A percentile compares a stretch with the other conserved stretches of the same genome.
Evolutionary conservation across 2,797 vertebrate species (phyloP).

Genomic region (Lacerta viridis): DNA sequence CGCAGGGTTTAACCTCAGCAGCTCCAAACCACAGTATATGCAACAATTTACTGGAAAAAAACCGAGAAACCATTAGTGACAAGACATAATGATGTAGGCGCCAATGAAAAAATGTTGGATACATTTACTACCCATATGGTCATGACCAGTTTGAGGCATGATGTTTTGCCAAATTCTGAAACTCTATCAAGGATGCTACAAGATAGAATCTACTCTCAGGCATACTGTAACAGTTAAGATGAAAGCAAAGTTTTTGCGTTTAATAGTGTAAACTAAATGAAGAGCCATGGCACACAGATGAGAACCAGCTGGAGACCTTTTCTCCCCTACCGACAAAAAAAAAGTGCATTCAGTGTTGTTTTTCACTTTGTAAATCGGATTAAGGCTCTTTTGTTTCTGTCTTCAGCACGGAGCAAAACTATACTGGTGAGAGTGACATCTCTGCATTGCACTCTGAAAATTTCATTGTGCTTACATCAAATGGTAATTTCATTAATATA

Average conservation of each 20-base stretch:
- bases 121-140: conserved; percentile 78
- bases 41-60: conserved; percentile 81
- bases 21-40: conserved; percentile 78
- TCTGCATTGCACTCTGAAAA: conserved; percentile 67
- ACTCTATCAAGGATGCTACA: conserved; percentile 80
- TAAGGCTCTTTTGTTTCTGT: conserved; percentile 74
- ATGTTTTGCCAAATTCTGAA: conserved; percentile 78
- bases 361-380: conserved; percentile 79
- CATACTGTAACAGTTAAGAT: conserved; percentile 83
- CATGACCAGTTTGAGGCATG: conserved; percentile 71
- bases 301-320: conserved; percentile 80
- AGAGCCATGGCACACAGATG: conserved; percentile 80
- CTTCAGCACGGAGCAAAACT: conserved; percentile 65
- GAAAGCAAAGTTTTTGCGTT: conserved; percentile 80
- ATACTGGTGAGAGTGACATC: conserved; percentile 62
- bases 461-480: conserved; percentile 67
- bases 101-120: conserved; percentile 83
- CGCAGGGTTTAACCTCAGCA: conserved; percentile 67
- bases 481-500: conserved; percentile 62
- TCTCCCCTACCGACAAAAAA: conserved; percentile 49
- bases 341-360: conserved; percentile 72
- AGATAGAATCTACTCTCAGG: conserved; percentile 78
- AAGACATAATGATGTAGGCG: conserved; percentile 81
- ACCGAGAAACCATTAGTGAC: conserved; percentile 81
- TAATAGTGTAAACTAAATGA: conserved; percentile 84